Percentiles rank a stretch among this genome's conserved stretches.
Evolutionary conservation across 1,140 invertebrate genomes (phyloP).

Genomic region (Zelostemma sp.): DNA sequence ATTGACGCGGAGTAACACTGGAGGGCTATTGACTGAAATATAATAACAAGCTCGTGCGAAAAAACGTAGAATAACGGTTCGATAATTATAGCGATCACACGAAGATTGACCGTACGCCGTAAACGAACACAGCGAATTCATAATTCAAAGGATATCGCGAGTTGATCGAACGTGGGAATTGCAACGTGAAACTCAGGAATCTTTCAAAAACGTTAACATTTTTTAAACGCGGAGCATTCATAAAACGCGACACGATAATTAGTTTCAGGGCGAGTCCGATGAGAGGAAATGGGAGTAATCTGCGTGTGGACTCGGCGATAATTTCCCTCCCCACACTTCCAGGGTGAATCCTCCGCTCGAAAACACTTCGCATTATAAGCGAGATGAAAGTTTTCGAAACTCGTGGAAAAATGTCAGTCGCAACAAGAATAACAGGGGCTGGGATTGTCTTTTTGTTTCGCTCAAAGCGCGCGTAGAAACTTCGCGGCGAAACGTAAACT

Average conservation of each 20-base stretch:
- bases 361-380: neutral
- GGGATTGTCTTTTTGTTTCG: too few relatives aligned
- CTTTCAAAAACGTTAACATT: neutral
- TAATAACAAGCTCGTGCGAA: neutral
- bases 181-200: neutral
- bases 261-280: neutral
- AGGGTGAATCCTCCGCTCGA: too few relatives aligned
- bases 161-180: neutral
- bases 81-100: conserved; percentile 9
- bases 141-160: neutral
- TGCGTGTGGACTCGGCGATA: neutral
- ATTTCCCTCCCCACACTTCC: too few relatives aligned
- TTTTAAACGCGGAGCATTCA: neutral
- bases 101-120: neutral
- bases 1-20: neutral
- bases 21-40: neutral
- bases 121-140: neutral
- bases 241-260: neutral
- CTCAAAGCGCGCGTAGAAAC: too few relatives aligned
- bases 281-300: neutral
- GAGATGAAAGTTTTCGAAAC: neutral
- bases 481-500: too few relatives aligned
- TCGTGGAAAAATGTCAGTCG: too few relatives aligned
- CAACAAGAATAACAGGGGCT: too few relatives aligned
- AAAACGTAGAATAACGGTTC: neutral